Conservation (phyloP, 2,888 invertebrate genomes). For the Entomobrya multifasciata region DNA sequence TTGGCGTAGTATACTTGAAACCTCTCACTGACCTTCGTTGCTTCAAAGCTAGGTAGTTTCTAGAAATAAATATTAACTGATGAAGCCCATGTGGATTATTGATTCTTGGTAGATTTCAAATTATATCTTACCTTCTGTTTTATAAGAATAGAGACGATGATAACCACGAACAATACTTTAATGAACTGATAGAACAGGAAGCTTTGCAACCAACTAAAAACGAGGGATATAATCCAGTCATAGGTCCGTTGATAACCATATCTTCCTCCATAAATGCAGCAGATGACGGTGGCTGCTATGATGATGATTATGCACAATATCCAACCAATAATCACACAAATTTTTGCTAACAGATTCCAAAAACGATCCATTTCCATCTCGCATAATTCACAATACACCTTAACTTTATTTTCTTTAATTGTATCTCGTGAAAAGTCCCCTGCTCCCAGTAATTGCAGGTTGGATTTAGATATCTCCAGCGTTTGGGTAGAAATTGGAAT, state of each 20-base stretch:
- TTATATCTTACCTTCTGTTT: slow-evolving; percentile 36
- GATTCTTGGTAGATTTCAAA: not conserved
- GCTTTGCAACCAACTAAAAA: slow-evolving; percentile 54
- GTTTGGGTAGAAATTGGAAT: no score
- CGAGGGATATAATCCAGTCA: slow-evolving; percentile 53
- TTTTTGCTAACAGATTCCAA: slow-evolving; percentile 12
- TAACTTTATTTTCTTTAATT: not conserved
- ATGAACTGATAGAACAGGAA: slow-evolving; percentile 54
- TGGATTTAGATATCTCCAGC: no score
- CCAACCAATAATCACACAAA: slow-evolving; percentile 8
- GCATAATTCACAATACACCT: slow-evolving; percentile 56
- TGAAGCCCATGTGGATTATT: not conserved
- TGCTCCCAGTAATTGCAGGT: not conserved
- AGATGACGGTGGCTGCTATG: slow-evolving; percentile 50
- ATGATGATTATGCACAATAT: slow-evolving; percentile 36
- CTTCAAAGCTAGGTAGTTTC: slow-evolving; percentile 40
- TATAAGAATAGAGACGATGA: slow-evolving; percentile 21
- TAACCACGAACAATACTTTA: slow-evolving; percentile 43
- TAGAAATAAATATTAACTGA: slow-evolving; percentile 4
- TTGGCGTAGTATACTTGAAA: slow-evolving; percentile 55
- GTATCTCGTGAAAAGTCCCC: slow-evolving; percentile 15
- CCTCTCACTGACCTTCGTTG: slow-evolving; percentile 27
- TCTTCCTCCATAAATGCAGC: slow-evolving; percentile 54
- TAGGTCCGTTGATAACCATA: slow-evolving; percentile 60
- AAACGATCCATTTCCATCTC: slow-evolving; percentile 61